phyloP scores from a whole-genome alignment of 2,797 vertebrate species.

The Paratrypauchen microcephalus region DNA sequence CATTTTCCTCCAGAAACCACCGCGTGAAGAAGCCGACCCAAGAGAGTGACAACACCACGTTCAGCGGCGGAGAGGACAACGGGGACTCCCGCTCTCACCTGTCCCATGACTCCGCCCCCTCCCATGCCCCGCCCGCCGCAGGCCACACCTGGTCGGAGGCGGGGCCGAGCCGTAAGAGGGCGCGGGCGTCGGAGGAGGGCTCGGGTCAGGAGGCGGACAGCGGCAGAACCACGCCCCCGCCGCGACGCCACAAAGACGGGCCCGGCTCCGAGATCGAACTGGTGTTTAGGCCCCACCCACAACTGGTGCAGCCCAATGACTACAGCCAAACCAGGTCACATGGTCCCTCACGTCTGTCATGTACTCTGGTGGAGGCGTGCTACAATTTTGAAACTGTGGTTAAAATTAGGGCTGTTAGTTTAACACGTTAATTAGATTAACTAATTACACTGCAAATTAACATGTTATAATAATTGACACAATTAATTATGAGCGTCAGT shows the following conservation, averaged over 20 bases:
- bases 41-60: constrained; percentile 86
- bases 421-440: too few species aligned
- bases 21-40: constrained; percentile 84
- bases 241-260: constrained; percentile 67
- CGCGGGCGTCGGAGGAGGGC: constrained; percentile 79
- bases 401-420: too few species aligned
- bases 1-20: constrained; percentile 75
- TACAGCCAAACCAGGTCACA: constrained; percentile 89
- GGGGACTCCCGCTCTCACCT: constrained; percentile 81
- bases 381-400: too few species aligned
- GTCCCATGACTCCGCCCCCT: constrained; percentile 83
- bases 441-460: too few species aligned
- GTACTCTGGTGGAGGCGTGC: too few species aligned
- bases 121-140: constrained; percentile 49
- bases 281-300: constrained; percentile 88
- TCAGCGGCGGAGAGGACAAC: constrained; percentile 89
- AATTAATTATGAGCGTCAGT: too few species aligned
- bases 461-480: too few species aligned
- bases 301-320: constrained; percentile 83
- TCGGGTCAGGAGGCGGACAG: constrained; percentile 78
- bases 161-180: constrained; percentile 76
- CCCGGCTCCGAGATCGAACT: constrained; percentile 85
- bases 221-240: constrained; percentile 73
- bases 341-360: too few species aligned
- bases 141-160: constrained; percentile 71